Base-by-base conservation (phyloP, 2,797 vertebrate genomes). In the Selene dorsalis region DNA sequence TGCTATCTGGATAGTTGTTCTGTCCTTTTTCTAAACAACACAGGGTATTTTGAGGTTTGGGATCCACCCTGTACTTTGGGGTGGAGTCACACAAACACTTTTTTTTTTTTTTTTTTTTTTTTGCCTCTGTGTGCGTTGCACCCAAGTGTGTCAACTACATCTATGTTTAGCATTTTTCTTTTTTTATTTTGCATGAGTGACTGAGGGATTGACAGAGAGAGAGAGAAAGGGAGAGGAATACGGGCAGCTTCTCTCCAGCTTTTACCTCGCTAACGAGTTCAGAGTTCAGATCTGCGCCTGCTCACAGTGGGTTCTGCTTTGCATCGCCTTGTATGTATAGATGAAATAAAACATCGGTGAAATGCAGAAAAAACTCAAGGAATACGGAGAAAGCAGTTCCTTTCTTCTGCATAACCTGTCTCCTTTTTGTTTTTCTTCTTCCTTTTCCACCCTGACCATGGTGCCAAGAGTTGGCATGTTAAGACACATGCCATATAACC, bases 41-140 rank as follows among this genome's bases (percentile, higher is more conserved):
- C 82, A 57, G 80, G 43, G 69, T 90, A 91, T 93, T 94, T 94
- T 88, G 85, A 93, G 92, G 88, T 92, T 88, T 93, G 80, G 90
- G 90, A 92, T 93, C 91, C 94, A 92, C 92, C 93, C 94, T 93
- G 83, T 91, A 92, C 88, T 94, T 94, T 93, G 74, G 84, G 92
- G 92, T 93, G 91, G 87, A 86, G 90, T 90, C 88, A 79, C 75
- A 88, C 83, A 89, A 90, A 86, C 83, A 88, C 74, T 17, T 79
- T 80, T 82, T 85, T 75, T 38, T 73, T 63, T 85, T 75, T 38
- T 73, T 63, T n/a, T n/a, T n/a, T n/a, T n/a, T 85, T 75, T 38
- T 73, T 63, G 53, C 64, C 57, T 55, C n/a, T 74, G 56, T 68
- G 69, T 83, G 77, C 35, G 57, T 85, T 84, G 72, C 75, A 82